A percentile compares a stretch with the other conserved stretches of the same genome.
Conservation (phyloP, 2,113 vertebrate species). For the Psephotus haematonotus region DNA sequence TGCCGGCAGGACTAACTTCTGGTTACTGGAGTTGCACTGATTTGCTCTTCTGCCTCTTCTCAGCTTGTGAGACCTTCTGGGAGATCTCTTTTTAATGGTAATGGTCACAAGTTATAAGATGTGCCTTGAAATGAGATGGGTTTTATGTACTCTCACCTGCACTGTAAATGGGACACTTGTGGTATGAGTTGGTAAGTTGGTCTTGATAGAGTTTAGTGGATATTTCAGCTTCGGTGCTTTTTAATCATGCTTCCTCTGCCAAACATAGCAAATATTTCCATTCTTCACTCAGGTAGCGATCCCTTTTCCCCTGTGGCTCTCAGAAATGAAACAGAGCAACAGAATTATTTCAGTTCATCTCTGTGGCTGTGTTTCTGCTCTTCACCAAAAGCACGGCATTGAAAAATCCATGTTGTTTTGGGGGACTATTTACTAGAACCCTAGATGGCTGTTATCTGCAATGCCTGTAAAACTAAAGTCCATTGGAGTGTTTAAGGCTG, state of each 20-base stretch:
- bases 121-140: conserved; percentile 22
- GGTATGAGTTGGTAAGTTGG: background rate
- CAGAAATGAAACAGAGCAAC: background rate
- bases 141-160: conserved; percentile 13
- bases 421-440: background rate
- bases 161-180: conserved; percentile 39
- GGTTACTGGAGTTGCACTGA: background rate
- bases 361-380: background rate
- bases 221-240: conserved; percentile 68
- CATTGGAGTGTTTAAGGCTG: background rate
- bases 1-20: background rate
- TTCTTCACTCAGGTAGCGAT: conserved; percentile 41
- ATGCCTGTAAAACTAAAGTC: background rate
- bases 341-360: conserved; percentile 12
- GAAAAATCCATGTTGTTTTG: background rate
- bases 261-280: conserved; percentile 16
- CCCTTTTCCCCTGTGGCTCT: background rate
- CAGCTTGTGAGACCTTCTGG: background rate
- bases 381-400: background rate
- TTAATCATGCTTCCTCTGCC: conserved; percentile 69
- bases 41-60: background rate
- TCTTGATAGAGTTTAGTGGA: conserved; percentile 39
- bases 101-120: background rate
- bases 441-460: background rate
- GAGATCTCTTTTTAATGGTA: conserved; percentile 31